These are phyloP conservation scores for Rhabdomys pumilio DNA, from an alignment of 2,797 vertebrate genomes.

Conservation along the genomic window DNA sequence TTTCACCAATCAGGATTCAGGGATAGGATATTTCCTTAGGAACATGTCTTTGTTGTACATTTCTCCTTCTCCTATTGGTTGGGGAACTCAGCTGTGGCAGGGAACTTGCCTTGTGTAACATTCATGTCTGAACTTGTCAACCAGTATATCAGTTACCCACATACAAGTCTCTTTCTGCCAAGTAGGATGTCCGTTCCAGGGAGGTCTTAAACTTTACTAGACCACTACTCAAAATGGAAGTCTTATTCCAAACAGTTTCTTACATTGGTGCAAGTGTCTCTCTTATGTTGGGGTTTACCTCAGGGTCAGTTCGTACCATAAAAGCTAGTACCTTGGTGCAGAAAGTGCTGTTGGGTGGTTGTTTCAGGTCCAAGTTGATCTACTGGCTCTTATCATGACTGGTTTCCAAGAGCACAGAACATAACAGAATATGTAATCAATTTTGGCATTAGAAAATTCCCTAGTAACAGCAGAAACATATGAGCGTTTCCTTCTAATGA, in stretches of 20 bases:
- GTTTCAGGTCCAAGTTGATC: not conserved
- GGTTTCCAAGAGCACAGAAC: not conserved
- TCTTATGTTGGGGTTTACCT: not conserved
- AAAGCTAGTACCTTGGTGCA: not conserved
- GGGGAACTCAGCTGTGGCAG: too few species aligned
- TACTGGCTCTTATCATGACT: not conserved
- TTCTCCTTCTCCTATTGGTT: too few species aligned
- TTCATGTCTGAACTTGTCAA: not conserved
- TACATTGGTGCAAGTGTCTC: not conserved
- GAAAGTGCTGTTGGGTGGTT: not conserved
- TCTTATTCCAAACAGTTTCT: not conserved
- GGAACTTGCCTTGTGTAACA: too few species aligned
- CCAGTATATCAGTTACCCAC: not conserved
- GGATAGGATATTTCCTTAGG: too few species aligned
- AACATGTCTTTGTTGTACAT: too few species aligned
- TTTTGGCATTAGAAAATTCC: not conserved
- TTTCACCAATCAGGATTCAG: too few species aligned
- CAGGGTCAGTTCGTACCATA: not conserved
- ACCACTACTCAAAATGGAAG: not conserved
- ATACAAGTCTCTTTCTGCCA: not conserved
- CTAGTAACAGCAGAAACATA: not conserved
- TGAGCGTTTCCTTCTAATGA: not conserved
- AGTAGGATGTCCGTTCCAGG: not conserved
- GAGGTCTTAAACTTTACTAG: not conserved
- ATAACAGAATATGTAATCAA: not conserved